These are phyloP conservation scores for Dasysyrphus albostriatus DNA, from an alignment of 2,888 invertebrate genomes.

Conservation along the genomic window DNA sequence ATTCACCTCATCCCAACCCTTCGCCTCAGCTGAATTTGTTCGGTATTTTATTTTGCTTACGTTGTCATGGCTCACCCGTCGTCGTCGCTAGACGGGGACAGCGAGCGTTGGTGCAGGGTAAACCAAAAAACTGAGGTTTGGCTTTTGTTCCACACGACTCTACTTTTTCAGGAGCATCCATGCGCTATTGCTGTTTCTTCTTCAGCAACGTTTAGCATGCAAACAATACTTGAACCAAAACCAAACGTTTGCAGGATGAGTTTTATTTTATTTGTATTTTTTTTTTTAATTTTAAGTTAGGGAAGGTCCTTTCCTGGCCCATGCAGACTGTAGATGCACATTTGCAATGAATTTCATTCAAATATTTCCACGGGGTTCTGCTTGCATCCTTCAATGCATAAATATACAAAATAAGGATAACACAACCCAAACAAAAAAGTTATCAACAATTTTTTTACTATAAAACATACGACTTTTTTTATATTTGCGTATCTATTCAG, in stretches of 20 bases:
- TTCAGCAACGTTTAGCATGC: conserved; percentile 19
- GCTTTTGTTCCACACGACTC: conserved; percentile 11
- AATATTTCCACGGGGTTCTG: conserved; percentile 7
- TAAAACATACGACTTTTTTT: conserved; percentile 9
- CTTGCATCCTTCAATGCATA: conserved; percentile 31
- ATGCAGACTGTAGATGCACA: conserved; percentile 11
- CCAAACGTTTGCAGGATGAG: conserved; percentile 1
- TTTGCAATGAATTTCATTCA: conserved; percentile 23
- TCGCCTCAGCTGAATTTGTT: neutral
- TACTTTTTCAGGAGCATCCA: neutral
- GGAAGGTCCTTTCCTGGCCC: neutral
- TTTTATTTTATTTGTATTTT: conserved; percentile 12
- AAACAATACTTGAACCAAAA: conserved; percentile 22
- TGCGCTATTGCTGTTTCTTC: neutral
- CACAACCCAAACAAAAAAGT: conserved; percentile 8
- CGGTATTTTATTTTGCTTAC: conserved; percentile 25
- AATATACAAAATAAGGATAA: conserved; percentile 28
- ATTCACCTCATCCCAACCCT: neutral
- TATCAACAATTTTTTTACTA: neutral
- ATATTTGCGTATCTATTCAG: conserved; percentile 20
- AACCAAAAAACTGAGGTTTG: neutral
- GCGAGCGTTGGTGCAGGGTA: neutral
- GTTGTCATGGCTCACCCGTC: neutral
- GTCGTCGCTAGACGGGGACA: neutral
- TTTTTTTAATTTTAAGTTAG: neutral